Conservation (phyloP, 2,113 vertebrate genomes). For the Indicator maculatus region DNA sequence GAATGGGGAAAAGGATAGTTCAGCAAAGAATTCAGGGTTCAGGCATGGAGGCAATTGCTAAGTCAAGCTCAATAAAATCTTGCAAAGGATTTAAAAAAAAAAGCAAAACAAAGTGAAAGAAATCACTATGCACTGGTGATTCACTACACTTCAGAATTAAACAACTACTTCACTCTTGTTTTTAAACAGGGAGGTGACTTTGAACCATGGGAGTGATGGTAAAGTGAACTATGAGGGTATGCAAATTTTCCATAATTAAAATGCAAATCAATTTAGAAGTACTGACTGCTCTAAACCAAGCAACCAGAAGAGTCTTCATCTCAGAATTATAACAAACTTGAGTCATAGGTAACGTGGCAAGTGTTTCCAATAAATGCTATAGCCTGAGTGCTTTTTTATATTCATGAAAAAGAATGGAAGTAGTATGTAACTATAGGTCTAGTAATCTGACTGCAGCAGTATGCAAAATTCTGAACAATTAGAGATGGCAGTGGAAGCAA, state of each 20-base stretch:
- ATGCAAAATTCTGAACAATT: background rate
- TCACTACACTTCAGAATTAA: background rate
- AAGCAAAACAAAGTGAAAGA: background rate
- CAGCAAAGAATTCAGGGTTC: background rate
- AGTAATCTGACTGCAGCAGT: background rate
- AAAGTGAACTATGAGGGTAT: background rate
- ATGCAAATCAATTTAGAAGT: background rate
- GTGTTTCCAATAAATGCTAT: background rate
- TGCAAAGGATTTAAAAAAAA: background rate
- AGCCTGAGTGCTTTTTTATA: background rate
- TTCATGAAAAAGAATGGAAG: background rate
- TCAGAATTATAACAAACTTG: background rate
- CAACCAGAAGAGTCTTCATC: background rate
- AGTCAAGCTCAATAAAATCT: background rate
- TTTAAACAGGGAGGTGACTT: background rate
- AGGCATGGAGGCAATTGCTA: background rate
- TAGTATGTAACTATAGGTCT: background rate
- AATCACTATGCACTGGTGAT: background rate
- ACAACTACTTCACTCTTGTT: background rate
- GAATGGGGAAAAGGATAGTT: background rate
- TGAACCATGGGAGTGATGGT: background rate
- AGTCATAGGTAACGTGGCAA: background rate
- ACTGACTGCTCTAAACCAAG: background rate
- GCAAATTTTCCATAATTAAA: background rate
- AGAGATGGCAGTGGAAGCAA: background rate